Evolutionary conservation across 2,888 invertebrate species (phyloP), one percentile per base, ranked within the genome.

Genomic region (Drosophila prostipennis): DNA sequence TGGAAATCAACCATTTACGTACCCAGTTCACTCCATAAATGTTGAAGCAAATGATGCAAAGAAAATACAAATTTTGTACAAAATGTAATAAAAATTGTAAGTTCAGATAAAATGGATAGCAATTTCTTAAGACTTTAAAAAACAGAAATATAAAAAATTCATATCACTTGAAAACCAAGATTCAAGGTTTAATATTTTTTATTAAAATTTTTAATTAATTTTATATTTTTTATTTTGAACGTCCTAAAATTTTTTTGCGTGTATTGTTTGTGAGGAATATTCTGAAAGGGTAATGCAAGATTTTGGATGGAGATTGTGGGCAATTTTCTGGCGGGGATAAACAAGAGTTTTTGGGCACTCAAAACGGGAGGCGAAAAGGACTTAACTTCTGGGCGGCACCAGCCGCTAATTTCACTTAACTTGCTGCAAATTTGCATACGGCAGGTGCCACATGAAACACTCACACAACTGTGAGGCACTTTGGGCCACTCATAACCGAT

Each of bases 391-490:
- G 58, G 39, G 43, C 63, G 64, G 36, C 74, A 60, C 52, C 55
- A 71, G 76, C 72, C 67, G 74, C 76, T 74, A 70, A 74, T 68
- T 78, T 78, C 72, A 72, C 75, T 72, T 69, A 75, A 56, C 72
- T 64, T 48, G 52, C 16, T 51, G 48, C 34, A 51, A 63, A 77
- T 72, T 72, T 70, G 48, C 67, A 75, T 75, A 60, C 61, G 57
- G 14, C 61, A 69, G 42, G 40, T 69, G 63, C 36, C 46, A 68
- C 13, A 37, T 13, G 39, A 39, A 19, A 56, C 46, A 56, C 37
- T 19, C 37, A 39, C 39, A 29, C 14, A n/a, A 13, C 34, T 37
- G 48, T 36, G 42, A 29, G 19, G 32, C 67, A 59, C 59, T 70
- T 59, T 63, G 34, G 52, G 26, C 53, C 53, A 13, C 40, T 70